These are phyloP conservation scores for Samia ricini DNA, from an alignment of 1,140 invertebrate species.

Conservation along the genomic window DNA sequence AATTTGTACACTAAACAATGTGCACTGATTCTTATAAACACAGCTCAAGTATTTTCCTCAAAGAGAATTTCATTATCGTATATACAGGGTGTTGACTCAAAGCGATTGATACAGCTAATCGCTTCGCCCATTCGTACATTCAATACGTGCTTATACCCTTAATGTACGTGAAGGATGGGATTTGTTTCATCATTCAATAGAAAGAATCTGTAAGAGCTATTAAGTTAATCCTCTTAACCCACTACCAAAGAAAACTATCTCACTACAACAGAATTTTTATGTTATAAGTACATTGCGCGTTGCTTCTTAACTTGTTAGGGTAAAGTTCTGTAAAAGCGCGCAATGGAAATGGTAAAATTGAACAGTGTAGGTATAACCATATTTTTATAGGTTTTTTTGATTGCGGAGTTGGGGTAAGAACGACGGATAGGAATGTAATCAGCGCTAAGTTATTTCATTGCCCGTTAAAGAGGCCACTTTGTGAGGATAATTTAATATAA, in stretches of 20 bases:
- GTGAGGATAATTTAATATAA: conserved; percentile 44
- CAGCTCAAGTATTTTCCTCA: neutral
- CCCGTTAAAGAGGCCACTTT: conserved; percentile 49
- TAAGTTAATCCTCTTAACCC: conserved; percentile 57
- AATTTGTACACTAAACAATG: neutral
- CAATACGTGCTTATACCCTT: conserved; percentile 17
- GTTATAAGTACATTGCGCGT: conserved; percentile 17
- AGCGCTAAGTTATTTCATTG: conserved; percentile 48
- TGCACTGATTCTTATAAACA: neutral
- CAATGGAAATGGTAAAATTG: conserved; percentile 20
- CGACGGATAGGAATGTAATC: conserved; percentile 39
- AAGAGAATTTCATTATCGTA: neutral
- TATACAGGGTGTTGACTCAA: neutral
- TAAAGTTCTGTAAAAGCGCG: neutral
- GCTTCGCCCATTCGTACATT: neutral
- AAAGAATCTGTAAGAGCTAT: conserved; percentile 59
- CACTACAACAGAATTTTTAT: neutral
- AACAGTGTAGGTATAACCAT: neutral
- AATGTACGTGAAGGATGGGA: conserved; percentile 39
- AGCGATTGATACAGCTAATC: neutral
- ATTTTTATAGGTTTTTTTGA: conserved; percentile 14
- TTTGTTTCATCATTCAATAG: conserved; percentile 52
- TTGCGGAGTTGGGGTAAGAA: conserved; percentile 6
- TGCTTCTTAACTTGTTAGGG: neutral
- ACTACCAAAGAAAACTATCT: conserved; percentile 14